A percentile compares a stretch with the other conserved stretches of the same genome.
Evolutionary conservation across 2,797 vertebrate genomes (phyloP).

Genomic region (Coranthus polyacanthus): DNA sequence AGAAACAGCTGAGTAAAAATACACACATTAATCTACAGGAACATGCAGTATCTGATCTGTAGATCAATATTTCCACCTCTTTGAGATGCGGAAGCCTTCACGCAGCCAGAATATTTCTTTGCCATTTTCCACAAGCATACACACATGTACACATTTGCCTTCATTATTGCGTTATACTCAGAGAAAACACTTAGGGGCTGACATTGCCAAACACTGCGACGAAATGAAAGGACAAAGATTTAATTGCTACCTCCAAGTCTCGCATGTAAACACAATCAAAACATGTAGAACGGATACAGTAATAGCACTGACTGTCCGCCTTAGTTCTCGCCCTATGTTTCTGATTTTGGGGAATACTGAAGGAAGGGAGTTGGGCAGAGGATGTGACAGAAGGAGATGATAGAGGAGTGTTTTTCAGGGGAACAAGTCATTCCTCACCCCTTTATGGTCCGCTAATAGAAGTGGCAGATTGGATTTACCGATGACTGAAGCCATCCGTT

Average conservation of each 20-base stretch:
- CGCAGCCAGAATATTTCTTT: not conserved
- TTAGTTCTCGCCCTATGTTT: constrained; percentile 7
- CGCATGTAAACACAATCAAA: constrained; percentile 19
- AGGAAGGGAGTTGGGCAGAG: too few relatives aligned
- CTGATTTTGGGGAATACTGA: not conserved
- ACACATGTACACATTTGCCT: not conserved
- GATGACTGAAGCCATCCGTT: constrained; percentile 13
- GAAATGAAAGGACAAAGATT: constrained; percentile 34
- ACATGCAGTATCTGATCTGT: not conserved
- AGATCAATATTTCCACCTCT: constrained; percentile 13
- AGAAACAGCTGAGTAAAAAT: constrained; percentile 1
- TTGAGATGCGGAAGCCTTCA: constrained; percentile 16
- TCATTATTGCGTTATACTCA: not conserved
- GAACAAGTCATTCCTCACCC: constrained; percentile 29
- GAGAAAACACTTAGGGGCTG: not conserved
- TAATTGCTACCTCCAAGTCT: constrained; percentile 61
- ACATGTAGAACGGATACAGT: constrained; percentile 17
- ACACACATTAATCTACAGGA: not conserved
- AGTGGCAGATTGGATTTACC: constrained; percentile 39
- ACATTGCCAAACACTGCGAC: constrained; percentile 2
- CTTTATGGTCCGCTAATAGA: constrained; percentile 39
- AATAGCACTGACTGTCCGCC: not conserved
- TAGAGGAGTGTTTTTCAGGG: constrained; percentile 24
- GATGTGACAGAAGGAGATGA: too few relatives aligned
- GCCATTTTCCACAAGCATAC: not conserved